A percentile compares a stretch with the other conserved stretches of the same genome.
Evolutionary conservation across 2,888 invertebrate genomes (phyloP).

Genomic region (Mechanitis mazaeus): DNA sequence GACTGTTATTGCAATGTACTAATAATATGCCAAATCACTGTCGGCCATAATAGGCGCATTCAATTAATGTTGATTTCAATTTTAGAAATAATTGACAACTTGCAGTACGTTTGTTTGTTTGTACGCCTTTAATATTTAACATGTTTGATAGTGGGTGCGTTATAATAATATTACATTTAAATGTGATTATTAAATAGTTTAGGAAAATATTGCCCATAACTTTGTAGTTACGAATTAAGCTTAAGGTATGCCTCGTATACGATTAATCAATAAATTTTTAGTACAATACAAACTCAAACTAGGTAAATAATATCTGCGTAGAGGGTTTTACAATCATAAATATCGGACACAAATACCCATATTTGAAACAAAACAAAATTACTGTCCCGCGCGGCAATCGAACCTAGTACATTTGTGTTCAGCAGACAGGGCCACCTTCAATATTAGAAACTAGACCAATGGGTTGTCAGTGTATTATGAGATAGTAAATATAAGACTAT

Average conservation of each 20-base stretch:
- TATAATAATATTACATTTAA: no score
- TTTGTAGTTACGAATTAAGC: neutral
- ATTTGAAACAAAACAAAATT: no score
- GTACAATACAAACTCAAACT: no score
- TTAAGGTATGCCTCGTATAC: slow-evolving; percentile 9
- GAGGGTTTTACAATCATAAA: no score
- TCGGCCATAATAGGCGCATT: slow-evolving; percentile 17
- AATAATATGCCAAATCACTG: slow-evolving; percentile 22
- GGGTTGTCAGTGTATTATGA: slow-evolving; percentile 11
- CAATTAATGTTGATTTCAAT: slow-evolving; percentile 25
- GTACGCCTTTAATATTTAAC: neutral
- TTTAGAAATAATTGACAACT: slow-evolving; percentile 20
- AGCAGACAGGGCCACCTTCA: no score
- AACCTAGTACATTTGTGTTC: no score
- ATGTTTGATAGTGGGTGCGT: neutral
- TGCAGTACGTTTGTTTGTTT: slow-evolving; percentile 10
- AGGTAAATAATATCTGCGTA: no score
- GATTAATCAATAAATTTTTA: no score
- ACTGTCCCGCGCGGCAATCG: no score
- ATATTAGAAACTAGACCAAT: no score
- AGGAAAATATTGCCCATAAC: slow-evolving; percentile 2
- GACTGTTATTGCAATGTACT: slow-evolving; percentile 11
- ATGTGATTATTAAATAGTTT: neutral
- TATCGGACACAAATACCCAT: no score
- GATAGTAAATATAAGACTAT: slow-evolving; percentile 28